Percentiles rank a stretch among this genome's conserved stretches.
These are phyloP conservation scores for Ascidia mentula DNA, from an alignment of 23 tunicate species.

Conservation along the genomic window DNA sequence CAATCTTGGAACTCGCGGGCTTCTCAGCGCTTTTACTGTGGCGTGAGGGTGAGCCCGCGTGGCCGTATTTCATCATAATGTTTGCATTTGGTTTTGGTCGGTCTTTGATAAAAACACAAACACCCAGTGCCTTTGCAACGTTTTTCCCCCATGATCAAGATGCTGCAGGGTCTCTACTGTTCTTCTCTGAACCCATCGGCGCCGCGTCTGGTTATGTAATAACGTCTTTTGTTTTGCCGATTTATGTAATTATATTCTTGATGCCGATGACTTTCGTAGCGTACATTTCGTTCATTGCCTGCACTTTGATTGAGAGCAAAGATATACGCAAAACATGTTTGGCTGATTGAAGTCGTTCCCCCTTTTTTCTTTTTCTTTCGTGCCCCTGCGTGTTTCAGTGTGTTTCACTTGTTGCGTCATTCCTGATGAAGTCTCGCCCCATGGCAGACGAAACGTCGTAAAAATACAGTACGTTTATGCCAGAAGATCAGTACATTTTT, in stretches of 20 bases:
- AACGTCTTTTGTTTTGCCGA: background rate
- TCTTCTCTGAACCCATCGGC: background rate
- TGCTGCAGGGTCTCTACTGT: background rate
- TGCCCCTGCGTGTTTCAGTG: no score
- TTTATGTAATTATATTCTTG: background rate
- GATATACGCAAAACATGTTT: no score
- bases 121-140: background rate
- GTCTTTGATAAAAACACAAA: background rate
- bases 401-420: no score
- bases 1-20: background rate
- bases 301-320: background rate
- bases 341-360: no score
- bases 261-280: background rate
- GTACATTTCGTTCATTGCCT: background rate
- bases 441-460: no score
- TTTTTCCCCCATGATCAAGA: background rate
- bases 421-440: no score
- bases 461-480: no score
- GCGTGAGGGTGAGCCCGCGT: background rate
- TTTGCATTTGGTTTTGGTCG: background rate
- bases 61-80: background rate
- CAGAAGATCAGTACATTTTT: no score
- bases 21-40: background rate
- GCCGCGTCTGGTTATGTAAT: background rate
- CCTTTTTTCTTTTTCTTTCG: no score